These are phyloP conservation scores for Pristionchus mayeri DNA, from an alignment of 2,888 invertebrate species.

Conservation along the genomic window DNA sequence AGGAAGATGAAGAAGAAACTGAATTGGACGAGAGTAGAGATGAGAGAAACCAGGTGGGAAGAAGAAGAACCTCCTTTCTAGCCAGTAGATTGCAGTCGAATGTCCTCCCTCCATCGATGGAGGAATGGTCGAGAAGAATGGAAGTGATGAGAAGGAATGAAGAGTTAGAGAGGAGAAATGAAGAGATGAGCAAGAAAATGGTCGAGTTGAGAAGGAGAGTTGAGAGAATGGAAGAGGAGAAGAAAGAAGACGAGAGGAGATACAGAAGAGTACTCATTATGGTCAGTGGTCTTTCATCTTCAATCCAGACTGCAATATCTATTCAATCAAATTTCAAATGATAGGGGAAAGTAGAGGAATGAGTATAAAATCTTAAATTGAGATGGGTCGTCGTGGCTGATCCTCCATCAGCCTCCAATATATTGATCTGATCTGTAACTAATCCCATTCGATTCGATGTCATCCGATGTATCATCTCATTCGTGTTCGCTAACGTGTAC, in stretches of 20 bases:
- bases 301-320: too few species aligned
- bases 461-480: neutral
- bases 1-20: slow-evolving; percentile 13
- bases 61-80: neutral
- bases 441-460: neutral
- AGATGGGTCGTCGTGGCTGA: neutral
- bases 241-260: neutral
- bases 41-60: neutral
- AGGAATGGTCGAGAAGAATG: neutral
- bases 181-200: slow-evolving; percentile 1
- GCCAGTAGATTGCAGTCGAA: too few species aligned
- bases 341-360: too few species aligned
- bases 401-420: neutral
- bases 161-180: slow-evolving; percentile 39
- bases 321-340: too few species aligned
- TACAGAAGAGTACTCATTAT: slow-evolving; percentile 34
- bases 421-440: neutral
- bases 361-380: neutral
- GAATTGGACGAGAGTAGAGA: slow-evolving; percentile 33
- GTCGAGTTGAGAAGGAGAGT: slow-evolving; percentile 12
- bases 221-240: slow-evolving; percentile 9
- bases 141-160: slow-evolving; percentile 6
- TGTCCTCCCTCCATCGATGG: neutral
- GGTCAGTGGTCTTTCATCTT: neutral
- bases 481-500: neutral